phyloP scores from a whole-genome alignment of 1,140 invertebrate genomes.

The Helicorthomorpha holstii region DNA sequence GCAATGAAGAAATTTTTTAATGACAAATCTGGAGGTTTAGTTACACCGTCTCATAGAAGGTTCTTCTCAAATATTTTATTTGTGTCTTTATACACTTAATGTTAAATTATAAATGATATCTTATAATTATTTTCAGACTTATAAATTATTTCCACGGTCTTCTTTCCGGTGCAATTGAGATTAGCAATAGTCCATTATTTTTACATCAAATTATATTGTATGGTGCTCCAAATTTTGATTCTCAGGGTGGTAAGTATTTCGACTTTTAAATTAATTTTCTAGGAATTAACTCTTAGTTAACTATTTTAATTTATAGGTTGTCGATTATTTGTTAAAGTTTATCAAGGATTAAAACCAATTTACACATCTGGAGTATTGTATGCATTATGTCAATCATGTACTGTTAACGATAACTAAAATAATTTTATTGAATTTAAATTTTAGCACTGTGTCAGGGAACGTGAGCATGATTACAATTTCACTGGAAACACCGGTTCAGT shows the following conservation, averaged over 20 bases:
- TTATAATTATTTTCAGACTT: conserved; percentile 41
- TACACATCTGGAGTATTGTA: conserved; percentile 67
- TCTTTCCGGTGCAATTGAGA: conserved; percentile 63
- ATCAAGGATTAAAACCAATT: conserved; percentile 62
- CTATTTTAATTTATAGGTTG: conserved; percentile 16
- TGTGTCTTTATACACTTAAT: neutral
- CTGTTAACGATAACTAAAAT: no score
- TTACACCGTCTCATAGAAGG: conserved; percentile 77
- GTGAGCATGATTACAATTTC: conserved; percentile 28
- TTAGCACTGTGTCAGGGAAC: conserved; percentile 26
- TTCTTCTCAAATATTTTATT: conserved; percentile 23
- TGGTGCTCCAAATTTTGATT: conserved; percentile 59
- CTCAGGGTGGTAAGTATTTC: conserved; percentile 30
- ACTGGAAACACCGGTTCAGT: conserved; percentile 46
- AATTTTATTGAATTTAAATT: no score
- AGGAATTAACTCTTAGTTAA: neutral
- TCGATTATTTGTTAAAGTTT: conserved; percentile 39
- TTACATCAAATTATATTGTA: conserved; percentile 70
- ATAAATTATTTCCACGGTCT: conserved; percentile 77
- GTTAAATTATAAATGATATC: neutral
- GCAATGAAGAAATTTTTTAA: conserved; percentile 81
- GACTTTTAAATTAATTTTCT: neutral
- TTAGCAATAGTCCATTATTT: conserved; percentile 68
- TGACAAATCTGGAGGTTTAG: conserved; percentile 59
- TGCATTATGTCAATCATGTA: conserved; percentile 22